phyloP scores from a whole-genome alignment of 1,140 invertebrate species.

The Oncopeltus fasciatus region DNA sequence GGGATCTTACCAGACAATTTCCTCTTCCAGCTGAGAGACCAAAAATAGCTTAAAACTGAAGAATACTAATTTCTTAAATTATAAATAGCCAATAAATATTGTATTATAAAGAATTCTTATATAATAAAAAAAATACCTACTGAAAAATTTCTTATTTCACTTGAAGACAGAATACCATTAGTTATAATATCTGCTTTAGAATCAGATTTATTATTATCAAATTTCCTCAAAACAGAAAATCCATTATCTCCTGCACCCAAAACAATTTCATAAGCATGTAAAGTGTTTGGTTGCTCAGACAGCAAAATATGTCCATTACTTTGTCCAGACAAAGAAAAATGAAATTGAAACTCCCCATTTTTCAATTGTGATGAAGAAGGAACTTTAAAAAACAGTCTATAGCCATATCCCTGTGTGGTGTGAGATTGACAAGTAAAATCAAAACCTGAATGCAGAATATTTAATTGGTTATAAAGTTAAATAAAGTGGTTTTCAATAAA shows the following conservation, averaged over 20 bases:
- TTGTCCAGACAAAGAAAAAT: background rate
- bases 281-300: background rate
- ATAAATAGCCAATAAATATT: too few relatives aligned
- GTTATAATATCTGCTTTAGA: background rate
- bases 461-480: background rate
- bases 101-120: too few relatives aligned
- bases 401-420: background rate
- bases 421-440: background rate
- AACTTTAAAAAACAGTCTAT: background rate
- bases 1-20: too few relatives aligned
- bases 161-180: background rate
- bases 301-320: background rate
- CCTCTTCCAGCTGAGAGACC: too few relatives aligned
- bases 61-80: too few relatives aligned
- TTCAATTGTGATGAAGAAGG: background rate
- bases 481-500: background rate
- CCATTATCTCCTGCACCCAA: slow-evolving; percentile 3
- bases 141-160: background rate
- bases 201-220: background rate
- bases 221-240: slow-evolving; percentile 5
- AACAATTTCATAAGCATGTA: background rate
- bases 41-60: too few relatives aligned
- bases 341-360: background rate
- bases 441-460: background rate
- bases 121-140: background rate